A percentile compares a stretch with the other conserved stretches of the same genome.
Evolutionary conservation across 2,113 vertebrate species (phyloP).

Genomic region (Stictonetta naevosa): DNA sequence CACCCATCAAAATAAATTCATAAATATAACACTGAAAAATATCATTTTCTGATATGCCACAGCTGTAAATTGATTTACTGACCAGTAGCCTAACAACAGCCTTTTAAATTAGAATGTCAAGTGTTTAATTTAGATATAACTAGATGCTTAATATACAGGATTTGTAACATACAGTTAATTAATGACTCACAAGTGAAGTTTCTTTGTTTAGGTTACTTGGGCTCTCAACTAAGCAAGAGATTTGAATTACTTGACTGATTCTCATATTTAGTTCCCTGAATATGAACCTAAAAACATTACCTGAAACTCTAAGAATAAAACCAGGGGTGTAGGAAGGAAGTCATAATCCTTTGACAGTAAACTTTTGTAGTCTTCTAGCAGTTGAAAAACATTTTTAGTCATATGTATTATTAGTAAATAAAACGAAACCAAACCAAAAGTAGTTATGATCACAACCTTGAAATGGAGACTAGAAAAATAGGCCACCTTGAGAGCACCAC

Average conservation of each 20-base stretch:
- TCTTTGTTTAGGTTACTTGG: slow-evolving; percentile 6
- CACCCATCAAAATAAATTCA: slow-evolving; percentile 21
- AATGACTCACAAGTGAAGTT: neutral
- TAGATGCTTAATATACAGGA: neutral
- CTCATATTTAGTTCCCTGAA: neutral
- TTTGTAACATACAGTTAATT: neutral
- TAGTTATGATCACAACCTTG: neutral
- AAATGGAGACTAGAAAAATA: neutral
- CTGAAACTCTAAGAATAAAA: neutral
- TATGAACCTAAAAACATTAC: neutral
- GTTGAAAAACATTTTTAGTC: neutral
- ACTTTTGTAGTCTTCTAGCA: neutral
- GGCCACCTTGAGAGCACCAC: neutral
- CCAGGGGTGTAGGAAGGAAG: neutral
- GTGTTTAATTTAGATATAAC: slow-evolving; percentile 35
- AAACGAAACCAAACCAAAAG: neutral
- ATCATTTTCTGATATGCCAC: neutral
- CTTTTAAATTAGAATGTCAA: slow-evolving; percentile 22
- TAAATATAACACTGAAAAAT: slow-evolving; percentile 29
- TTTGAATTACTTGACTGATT: neutral
- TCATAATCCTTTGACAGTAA: neutral
- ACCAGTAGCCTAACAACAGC: neutral
- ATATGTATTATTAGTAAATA: neutral
- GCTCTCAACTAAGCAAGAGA: neutral
- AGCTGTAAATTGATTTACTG: neutral